Evolutionary conservation across 2,888 invertebrate species (phyloP), one percentile per base, ranked within the genome.

Genomic region (Drosophila robusta): DNA sequence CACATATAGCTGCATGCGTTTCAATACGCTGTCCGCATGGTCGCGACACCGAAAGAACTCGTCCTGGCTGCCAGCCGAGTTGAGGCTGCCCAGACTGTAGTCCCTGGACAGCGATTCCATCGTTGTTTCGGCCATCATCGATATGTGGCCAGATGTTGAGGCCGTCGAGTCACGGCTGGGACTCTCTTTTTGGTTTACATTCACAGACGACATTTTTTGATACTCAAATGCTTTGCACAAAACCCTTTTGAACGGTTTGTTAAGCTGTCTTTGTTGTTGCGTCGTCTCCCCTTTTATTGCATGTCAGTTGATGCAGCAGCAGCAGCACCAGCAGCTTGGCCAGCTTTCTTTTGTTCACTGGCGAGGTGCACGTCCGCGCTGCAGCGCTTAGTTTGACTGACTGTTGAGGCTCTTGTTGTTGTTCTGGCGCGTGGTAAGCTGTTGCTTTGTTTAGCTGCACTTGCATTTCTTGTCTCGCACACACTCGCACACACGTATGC

Each of bases 21-120:
- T 95, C 55, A 98, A 93, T 87, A 97, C 96, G 61, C 94, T 94
- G 90, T 97, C 96, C 7, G 98, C 96, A 93, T 98, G 97, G 89
- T 96, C 95, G 84, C 94, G 94, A 90, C 95, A 95, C 82, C 95
- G 94, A 92, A 95, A 96, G 90, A 94, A 95, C 92, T 96, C 96
- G 92, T 96, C 96, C 91, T 96, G 95, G 68, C 95, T 95, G 56
- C 94, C 94, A 69, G 94, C 93, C 78, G 95, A 95, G 72, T 95
- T 93, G 22, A 95, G 92, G 81, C 95, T 95, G 60, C 94, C 92
- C 89, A 95, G 93, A 87, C 95, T 95, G 71, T 94, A 93, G 84
- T 95, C 95, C 74, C 95, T 93, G 34, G 95, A 94, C 66, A 95
- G 91, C 93, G 95, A 91, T 63, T 91, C 92, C 52, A 87, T 8